Evolutionary conservation across 2,797 vertebrate species (phyloP).

Genomic region (Eupleurogrammus muticus): DNA sequence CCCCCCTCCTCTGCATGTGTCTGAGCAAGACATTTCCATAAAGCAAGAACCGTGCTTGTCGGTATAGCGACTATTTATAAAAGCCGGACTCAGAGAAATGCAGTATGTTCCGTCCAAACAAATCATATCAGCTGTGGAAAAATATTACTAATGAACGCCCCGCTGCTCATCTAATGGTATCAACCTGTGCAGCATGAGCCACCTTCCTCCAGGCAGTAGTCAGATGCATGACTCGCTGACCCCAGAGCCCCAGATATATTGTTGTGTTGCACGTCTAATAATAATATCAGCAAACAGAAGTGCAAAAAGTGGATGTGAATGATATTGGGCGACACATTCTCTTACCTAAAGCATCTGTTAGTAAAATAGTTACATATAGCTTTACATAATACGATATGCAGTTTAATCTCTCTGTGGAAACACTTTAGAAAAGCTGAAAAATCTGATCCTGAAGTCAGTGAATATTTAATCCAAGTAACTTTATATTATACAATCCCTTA

Average conservation of each 20-base stretch:
- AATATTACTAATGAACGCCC: constrained; percentile 16
- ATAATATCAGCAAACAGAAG: neutral
- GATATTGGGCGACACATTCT: neutral
- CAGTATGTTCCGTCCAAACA: neutral
- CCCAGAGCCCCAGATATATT: neutral
- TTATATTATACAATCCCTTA: no score
- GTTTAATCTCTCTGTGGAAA: neutral
- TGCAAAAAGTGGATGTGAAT: neutral
- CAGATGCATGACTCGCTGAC: neutral
- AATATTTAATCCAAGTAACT: neutral
- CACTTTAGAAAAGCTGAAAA: neutral
- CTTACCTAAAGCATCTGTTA: neutral
- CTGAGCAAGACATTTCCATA: neutral
- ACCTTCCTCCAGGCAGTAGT: constrained; percentile 10
- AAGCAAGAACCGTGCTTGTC: constrained; percentile 4
- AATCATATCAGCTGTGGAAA: constrained; percentile 14
- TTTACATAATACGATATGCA: neutral
- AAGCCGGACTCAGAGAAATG: neutral
- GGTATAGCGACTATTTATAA: neutral
- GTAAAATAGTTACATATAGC: neutral
- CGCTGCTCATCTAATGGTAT: constrained; percentile 17
- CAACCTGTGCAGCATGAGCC: constrained; percentile 7
- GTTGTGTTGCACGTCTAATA: neutral
- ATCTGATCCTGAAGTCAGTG: neutral
- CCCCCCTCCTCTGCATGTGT: no score